Conservation (phyloP, 2,888 invertebrate genomes). For the Agriopis leucophaearia region DNA sequence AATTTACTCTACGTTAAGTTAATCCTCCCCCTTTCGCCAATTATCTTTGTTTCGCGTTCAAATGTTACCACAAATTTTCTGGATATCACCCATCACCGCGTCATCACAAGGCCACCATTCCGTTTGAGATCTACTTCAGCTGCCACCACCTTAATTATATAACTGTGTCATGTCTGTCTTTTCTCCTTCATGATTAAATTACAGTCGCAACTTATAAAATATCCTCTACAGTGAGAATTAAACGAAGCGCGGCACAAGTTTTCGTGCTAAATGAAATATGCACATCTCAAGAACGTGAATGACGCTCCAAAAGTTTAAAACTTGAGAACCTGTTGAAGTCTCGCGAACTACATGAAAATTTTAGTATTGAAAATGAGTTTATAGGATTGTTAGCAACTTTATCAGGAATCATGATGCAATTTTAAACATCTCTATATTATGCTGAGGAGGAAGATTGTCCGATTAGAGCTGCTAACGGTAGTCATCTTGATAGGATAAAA, state of each 20-base stretch:
- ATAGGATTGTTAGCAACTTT: conserved; percentile 48
- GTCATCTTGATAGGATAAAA: no score
- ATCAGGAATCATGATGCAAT: conserved; percentile 36
- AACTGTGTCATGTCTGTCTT: no score
- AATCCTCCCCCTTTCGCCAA: no score
- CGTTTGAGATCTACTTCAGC: no score
- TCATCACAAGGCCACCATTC: no score
- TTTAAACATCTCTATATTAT: conserved; percentile 50
- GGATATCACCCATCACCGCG: no score
- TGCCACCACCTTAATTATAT: no score
- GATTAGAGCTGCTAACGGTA: background rate
- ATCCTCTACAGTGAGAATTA: conserved; percentile 26
- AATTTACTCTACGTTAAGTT: no score
- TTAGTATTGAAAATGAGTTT: conserved; percentile 52
- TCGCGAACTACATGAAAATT: conserved; percentile 61
- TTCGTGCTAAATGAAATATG: conserved; percentile 73
- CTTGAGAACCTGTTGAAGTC: conserved; percentile 68
- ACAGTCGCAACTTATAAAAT: conserved; percentile 35
- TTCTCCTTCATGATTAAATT: background rate
- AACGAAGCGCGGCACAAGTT: conserved; percentile 42
- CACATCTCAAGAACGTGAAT: conserved; percentile 67
- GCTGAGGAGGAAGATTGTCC: background rate
- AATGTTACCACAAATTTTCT: no score
- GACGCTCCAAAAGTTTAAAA: conserved; percentile 65
- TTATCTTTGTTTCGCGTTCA: no score